Conservation (phyloP, 2,888 invertebrate genomes). For the Uloborus plumipes region DNA sequence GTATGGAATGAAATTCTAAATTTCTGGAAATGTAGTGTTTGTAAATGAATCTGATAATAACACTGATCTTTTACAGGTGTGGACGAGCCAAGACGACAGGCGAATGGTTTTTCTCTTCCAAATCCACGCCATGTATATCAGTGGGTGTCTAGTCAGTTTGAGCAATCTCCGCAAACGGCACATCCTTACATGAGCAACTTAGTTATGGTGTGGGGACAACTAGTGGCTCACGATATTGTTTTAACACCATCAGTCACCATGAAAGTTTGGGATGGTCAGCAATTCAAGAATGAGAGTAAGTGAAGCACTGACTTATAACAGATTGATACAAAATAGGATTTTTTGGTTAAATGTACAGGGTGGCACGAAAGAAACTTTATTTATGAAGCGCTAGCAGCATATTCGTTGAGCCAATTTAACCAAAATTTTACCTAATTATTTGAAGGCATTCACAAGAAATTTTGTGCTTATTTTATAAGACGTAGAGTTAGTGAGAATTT, state of each 20-base stretch:
- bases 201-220: conserved; percentile 90
- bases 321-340: too few relatives aligned
- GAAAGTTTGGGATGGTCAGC: conserved; percentile 39
- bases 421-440: too few relatives aligned
- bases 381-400: too few relatives aligned
- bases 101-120: conserved; percentile 75
- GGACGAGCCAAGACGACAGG: conserved; percentile 64
- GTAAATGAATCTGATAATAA: background rate
- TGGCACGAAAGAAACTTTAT: too few relatives aligned
- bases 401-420: too few relatives aligned
- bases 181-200: conserved; percentile 93
- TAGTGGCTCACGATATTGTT: conserved; percentile 89
- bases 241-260: conserved; percentile 77
- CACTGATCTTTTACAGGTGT: conserved; percentile 64
- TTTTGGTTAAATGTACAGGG: too few relatives aligned
- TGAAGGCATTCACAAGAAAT: too few relatives aligned
- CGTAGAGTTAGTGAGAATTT: too few relatives aligned
- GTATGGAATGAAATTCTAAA: background rate
- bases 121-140: conserved; percentile 80
- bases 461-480: too few relatives aligned
- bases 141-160: conserved; percentile 78
- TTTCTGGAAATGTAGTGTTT: background rate
- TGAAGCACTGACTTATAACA: background rate
- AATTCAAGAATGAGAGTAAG: conserved; percentile 32
- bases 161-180: conserved; percentile 74